Evolutionary conservation across 2,888 invertebrate genomes (phyloP).

Genomic region (Physocephala rufipes): DNA sequence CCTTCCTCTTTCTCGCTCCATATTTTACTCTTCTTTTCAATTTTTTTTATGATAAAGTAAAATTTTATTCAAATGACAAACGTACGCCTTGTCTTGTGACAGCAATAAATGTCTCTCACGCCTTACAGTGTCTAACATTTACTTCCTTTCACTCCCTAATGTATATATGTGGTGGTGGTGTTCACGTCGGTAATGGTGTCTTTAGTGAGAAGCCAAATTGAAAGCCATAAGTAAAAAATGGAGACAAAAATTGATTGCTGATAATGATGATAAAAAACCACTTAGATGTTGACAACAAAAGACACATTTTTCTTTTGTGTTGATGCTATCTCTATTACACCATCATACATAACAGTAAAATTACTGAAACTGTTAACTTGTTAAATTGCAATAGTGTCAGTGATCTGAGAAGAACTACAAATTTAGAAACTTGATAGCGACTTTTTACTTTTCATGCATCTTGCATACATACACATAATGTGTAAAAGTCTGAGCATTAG

Average conservation of each 20-base stretch:
- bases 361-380: slow-evolving; percentile 11
- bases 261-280: background rate
- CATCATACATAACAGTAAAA: slow-evolving; percentile 3
- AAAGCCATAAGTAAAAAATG: no score
- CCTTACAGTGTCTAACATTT: background rate
- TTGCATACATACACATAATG: background rate
- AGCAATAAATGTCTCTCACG: slow-evolving; percentile 27
- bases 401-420: background rate
- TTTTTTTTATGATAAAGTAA: background rate
- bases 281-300: slow-evolving; percentile 15
- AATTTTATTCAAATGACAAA: slow-evolving; percentile 32
- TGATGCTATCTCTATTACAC: background rate
- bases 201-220: background rate
- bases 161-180: no score
- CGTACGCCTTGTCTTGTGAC: slow-evolving; percentile 21
- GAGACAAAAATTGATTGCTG: no score
- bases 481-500: background rate
- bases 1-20: no score
- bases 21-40: no score
- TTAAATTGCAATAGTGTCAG: slow-evolving; percentile 2
- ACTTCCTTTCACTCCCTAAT: background rate
- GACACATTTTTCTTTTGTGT: slow-evolving; percentile 2
- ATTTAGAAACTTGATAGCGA: background rate
- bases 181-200: background rate
- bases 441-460: background rate